Evolutionary conservation across 1,140 invertebrate species (phyloP).

Genomic region (Sycophila sp.): DNA sequence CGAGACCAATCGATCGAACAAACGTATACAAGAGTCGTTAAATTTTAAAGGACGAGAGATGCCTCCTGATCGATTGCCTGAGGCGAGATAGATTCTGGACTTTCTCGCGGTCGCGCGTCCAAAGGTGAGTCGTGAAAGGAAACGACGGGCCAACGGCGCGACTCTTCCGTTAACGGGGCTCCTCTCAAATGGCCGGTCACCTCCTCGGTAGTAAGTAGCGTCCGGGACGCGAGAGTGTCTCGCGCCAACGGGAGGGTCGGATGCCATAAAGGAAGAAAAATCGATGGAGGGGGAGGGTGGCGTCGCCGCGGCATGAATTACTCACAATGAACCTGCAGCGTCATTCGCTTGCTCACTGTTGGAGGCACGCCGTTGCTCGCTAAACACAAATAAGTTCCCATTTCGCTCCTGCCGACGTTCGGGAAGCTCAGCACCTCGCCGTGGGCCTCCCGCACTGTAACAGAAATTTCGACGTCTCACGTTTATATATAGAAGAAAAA

Average conservation of each 20-base stretch:
- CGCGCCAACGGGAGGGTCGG: neutral
- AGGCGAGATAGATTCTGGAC: too few species aligned
- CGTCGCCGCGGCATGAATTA: conserved; percentile 53
- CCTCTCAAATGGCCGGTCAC: neutral
- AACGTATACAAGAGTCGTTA: too few species aligned
- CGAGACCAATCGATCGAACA: too few species aligned
- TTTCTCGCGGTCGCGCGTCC: too few species aligned
- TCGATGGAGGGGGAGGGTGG: conserved; percentile 15
- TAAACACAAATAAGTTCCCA: conserved; percentile 88
- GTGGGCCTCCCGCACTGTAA: conserved; percentile 64
- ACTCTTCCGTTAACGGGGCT: too few species aligned
- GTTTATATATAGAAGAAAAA: neutral
- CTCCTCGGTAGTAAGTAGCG: neutral
- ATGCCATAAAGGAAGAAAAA: conserved; percentile 18
- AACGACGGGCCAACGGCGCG: neutral
- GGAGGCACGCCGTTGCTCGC: conserved; percentile 81
- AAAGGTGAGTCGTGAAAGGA: neutral
- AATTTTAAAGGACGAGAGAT: too few species aligned
- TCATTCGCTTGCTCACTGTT: conserved; percentile 82
- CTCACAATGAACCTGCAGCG: conserved; percentile 88
- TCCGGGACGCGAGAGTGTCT: neutral
- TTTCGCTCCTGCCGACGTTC: conserved; percentile 84
- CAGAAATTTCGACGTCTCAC: neutral
- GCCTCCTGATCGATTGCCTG: too few species aligned
- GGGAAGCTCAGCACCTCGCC: conserved; percentile 80